A percentile compares a stretch with the other conserved stretches of the same genome.
Evolutionary conservation across 2,797 vertebrate species (phyloP).

Genomic region (Sorex maritimensis): DNA sequence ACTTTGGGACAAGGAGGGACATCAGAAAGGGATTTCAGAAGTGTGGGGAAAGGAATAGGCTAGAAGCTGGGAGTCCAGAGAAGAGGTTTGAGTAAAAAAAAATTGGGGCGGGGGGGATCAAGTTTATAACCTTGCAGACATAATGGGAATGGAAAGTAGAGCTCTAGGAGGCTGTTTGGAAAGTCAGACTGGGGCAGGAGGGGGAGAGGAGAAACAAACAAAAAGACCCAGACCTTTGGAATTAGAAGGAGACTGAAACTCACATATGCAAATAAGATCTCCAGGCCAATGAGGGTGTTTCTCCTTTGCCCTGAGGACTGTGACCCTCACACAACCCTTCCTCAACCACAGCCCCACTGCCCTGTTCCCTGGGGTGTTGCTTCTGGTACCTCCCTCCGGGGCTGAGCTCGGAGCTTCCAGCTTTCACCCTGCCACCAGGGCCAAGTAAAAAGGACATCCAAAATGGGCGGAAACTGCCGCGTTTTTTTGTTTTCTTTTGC

Average conservation of each 20-base stretch:
- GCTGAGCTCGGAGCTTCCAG: background rate
- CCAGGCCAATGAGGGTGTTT: background rate
- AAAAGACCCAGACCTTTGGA: background rate
- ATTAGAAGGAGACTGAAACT: constrained; percentile 56
- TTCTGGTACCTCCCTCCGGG: background rate
- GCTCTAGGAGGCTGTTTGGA: background rate
- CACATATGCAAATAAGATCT: constrained; percentile 38
- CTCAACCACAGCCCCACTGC: background rate
- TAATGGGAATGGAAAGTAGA: background rate
- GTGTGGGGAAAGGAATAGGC: background rate
- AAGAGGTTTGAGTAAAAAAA: background rate
- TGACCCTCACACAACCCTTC: background rate
- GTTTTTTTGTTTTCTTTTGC: constrained; percentile 81
- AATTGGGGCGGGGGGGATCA: background rate
- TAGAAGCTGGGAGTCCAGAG: background rate
- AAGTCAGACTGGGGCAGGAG: background rate
- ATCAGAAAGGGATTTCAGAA: constrained; percentile 58
- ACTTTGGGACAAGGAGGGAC: background rate
- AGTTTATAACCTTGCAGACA: background rate
- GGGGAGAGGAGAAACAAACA: no score
- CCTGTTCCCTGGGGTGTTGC: background rate
- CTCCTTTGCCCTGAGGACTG: background rate
- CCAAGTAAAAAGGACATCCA: constrained; percentile 44
- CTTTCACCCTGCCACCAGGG: background rate
- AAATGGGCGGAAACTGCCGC: constrained; percentile 60